These are phyloP conservation scores for Oceanodroma tethys DNA, from an alignment of 2,113 vertebrate species.

Conservation along the genomic window DNA sequence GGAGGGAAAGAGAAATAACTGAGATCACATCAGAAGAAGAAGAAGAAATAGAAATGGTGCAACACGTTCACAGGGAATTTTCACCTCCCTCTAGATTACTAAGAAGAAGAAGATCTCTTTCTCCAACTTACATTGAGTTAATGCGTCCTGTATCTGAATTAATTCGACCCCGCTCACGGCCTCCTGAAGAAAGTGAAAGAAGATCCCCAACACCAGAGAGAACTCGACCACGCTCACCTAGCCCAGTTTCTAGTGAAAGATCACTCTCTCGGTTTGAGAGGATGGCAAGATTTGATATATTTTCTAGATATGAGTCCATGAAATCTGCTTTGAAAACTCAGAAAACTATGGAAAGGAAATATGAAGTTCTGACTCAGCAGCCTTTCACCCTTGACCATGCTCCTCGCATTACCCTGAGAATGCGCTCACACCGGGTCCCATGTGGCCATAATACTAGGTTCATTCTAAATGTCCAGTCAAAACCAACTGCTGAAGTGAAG, in stretches of 20 bases:
- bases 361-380: slow-evolving; percentile 87
- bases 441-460: slow-evolving; percentile 87
- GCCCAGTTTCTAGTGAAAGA: slow-evolving; percentile 87
- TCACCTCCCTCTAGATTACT: slow-evolving; percentile 80
- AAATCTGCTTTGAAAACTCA: slow-evolving; percentile 90
- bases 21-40: slow-evolving; percentile 77
- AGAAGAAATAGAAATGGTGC: slow-evolving; percentile 77
- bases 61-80: slow-evolving; percentile 71
- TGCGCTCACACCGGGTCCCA: slow-evolving; percentile 92
- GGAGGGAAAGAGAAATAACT: slow-evolving; percentile 77
- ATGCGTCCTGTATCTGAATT: slow-evolving; percentile 92
- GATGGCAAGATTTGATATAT: slow-evolving; percentile 87
- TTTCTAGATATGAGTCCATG: slow-evolving; percentile 92
- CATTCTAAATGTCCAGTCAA: slow-evolving; percentile 91
- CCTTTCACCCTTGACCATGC: slow-evolving; percentile 92
- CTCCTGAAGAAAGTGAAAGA: slow-evolving; percentile 77
- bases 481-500: slow-evolving; percentile 87
- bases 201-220: slow-evolving; percentile 83
- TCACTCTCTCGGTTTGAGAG: slow-evolving; percentile 92
- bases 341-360: slow-evolving; percentile 83
- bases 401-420: slow-evolving; percentile 90
- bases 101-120: slow-evolving; percentile 90
- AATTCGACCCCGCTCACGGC: slow-evolving; percentile 76
- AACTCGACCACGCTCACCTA: slow-evolving; percentile 95
- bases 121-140: slow-evolving; percentile 89